Evolutionary conservation across 2,888 invertebrate genomes (phyloP).

Genomic region (Apomyelois bistriatella): DNA sequence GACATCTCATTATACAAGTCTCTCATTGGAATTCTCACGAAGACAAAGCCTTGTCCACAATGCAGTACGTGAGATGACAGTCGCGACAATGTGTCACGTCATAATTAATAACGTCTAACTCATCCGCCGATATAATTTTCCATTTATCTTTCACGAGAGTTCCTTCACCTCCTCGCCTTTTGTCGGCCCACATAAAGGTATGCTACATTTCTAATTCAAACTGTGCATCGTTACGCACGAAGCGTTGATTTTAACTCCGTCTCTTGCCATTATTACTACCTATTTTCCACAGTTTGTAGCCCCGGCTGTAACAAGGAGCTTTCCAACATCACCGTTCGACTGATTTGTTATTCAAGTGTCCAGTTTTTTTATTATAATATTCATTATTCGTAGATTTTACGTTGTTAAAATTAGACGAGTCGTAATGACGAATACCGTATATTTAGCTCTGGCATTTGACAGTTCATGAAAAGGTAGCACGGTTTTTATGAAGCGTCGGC

Average conservation of each 20-base stretch:
- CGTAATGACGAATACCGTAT: constrained; percentile 68
- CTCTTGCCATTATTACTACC: constrained; percentile 28
- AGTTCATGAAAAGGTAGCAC: constrained; percentile 59
- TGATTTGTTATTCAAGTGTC: constrained; percentile 23
- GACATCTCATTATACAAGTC: constrained; percentile 47
- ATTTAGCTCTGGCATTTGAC: constrained; percentile 61
- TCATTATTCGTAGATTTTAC: constrained; percentile 18
- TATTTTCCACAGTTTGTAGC: constrained; percentile 15
- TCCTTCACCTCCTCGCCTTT: constrained; percentile 68
- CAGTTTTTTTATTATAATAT: constrained; percentile 20
- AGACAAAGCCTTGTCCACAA: constrained; percentile 67
- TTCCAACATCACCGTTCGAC: constrained; percentile 14
- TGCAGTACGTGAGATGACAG: constrained; percentile 61
- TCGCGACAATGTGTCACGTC: constrained; percentile 73
- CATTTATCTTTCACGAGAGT: constrained; percentile 69
- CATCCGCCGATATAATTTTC: constrained; percentile 76
- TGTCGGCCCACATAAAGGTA: constrained; percentile 68
- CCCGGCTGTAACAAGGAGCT: constrained; percentile 14
- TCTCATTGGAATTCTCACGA: constrained; percentile 71
- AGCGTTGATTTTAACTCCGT: constrained; percentile 50
- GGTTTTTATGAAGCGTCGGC: constrained; percentile 52
- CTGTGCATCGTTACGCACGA: constrained; percentile 74
- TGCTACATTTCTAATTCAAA: constrained; percentile 69
- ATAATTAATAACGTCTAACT: constrained; percentile 78
- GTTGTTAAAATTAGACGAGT: constrained; percentile 59